A percentile compares a stretch with the other conserved stretches of the same genome.
Evolutionary conservation across 1,140 invertebrate species (phyloP).

Genomic region (Popillia japonica): DNA sequence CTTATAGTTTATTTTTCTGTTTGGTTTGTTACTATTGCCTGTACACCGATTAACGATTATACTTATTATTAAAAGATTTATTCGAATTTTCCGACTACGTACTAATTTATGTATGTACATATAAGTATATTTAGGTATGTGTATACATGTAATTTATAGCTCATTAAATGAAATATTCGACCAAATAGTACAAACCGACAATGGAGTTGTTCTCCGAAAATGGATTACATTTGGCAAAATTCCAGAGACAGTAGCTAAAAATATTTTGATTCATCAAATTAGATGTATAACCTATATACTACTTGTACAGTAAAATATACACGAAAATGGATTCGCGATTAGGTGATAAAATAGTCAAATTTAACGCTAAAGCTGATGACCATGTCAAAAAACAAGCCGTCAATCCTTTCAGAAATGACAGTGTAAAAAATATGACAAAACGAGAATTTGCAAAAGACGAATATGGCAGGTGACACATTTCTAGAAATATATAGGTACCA

Average conservation of each 20-base stretch:
- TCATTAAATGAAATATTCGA: too few relatives aligned
- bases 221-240: not conserved
- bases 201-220: not conserved
- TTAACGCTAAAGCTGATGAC: slow-evolving; percentile 74
- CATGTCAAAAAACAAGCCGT: slow-evolving; percentile 74
- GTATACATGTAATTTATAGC: too few relatives aligned
- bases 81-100: not conserved
- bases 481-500: not conserved
- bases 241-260: not conserved
- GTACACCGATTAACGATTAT: too few relatives aligned
- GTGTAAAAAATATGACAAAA: slow-evolving; percentile 67
- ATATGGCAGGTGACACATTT: slow-evolving; percentile 70
- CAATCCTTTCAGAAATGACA: slow-evolving; percentile 75
- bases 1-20: too few relatives aligned
- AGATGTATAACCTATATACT: not conserved
- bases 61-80: not conserved
- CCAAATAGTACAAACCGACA: too few relatives aligned
- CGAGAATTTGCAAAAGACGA: slow-evolving; percentile 84
- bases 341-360: slow-evolving; percentile 75
- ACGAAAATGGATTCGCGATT: slow-evolving; percentile 57
- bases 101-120: not conserved
- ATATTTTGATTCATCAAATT: not conserved
- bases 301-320: too few relatives aligned
- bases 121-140: too few relatives aligned
- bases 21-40: too few relatives aligned